Base-by-base conservation (phyloP, 2,113 vertebrate species). In the Engraulis encrasicolus region DNA sequence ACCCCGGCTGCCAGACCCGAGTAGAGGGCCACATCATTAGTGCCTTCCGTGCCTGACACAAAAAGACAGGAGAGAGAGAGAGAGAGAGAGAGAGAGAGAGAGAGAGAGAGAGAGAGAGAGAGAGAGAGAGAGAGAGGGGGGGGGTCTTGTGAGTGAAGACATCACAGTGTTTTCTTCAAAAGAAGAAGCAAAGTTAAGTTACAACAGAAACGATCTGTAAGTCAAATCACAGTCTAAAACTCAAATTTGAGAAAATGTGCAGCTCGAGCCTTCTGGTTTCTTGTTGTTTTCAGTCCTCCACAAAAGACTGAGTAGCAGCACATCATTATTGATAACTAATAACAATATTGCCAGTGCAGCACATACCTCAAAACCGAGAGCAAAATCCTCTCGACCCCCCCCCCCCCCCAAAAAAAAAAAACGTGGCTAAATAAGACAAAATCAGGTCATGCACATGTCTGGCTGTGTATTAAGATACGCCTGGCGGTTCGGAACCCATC, bases 11-110 rank as follows among this genome's bases (percentile, higher is more conserved):
- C 97, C 87, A 99, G 92, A 66, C 98, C 98, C 0, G 97, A 98
- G 92, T 99, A 99, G 78, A 99, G 83, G 19, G 98, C 97, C 11
- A 99, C 96, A 85, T 97, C 98, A 0, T 95, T 97, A 88, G 95
- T 94, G 31, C 94, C 92, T 87, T 98, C 97, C 31, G 97, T 95
- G 83, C 96, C 98, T 45, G 40, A 45, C 4, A 45, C 40, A 45
- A 3, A 45, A 45, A 45, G 54, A 79, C 19, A 27, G 99, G 94
- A 5, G 90, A 88, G 82, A 85, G 79, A 87, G 0, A 52, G 45
- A 4, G 18, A 85, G 37, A 66, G 58, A 27, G 23, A n/a, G n/a
- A n/a, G n/a, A n/a, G n/a, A n/a, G n/a, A n/a, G n/a, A n/a, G 74
- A 78, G 78, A 88, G 79, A 80, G 18, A 61, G 37, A 82, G n/a